Conservation (phyloP, 2,113 vertebrate genomes). For the Gorilla gorilla region DNA sequence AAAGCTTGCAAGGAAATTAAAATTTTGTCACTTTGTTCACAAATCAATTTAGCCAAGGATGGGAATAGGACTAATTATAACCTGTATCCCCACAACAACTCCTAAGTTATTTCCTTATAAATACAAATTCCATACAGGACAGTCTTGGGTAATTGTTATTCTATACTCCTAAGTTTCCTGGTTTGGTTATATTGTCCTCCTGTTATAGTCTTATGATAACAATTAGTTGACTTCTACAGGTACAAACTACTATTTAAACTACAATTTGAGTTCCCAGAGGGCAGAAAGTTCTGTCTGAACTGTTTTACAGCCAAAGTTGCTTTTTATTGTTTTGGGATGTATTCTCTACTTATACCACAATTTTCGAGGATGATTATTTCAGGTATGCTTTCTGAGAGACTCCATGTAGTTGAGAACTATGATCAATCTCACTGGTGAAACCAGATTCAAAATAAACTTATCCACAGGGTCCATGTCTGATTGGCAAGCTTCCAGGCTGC, state of each 20-base stretch:
- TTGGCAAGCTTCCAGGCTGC: background rate
- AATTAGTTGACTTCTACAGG: background rate
- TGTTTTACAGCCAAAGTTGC: background rate
- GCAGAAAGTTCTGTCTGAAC: background rate
- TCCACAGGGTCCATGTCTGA: background rate
- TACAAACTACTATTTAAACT: background rate
- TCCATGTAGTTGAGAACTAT: background rate
- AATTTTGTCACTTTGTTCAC: background rate
- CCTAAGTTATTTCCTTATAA: background rate
- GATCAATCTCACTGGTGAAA: background rate
- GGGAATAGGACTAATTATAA: background rate
- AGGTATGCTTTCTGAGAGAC: background rate
- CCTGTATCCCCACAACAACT: background rate
- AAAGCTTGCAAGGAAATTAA: conserved; percentile 17
- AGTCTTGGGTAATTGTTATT: background rate
- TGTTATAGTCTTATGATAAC: background rate
- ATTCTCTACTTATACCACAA: background rate
- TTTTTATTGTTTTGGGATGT: background rate
- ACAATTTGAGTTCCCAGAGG: background rate
- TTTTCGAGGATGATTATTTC: background rate
- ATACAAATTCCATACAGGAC: background rate
- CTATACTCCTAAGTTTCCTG: background rate
- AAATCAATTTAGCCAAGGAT: background rate
- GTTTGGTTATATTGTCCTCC: background rate
- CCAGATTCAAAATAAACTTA: background rate